phyloP scores from a whole-genome alignment of 2,888 invertebrate species.

The Hymenopus coronatus region DNA sequence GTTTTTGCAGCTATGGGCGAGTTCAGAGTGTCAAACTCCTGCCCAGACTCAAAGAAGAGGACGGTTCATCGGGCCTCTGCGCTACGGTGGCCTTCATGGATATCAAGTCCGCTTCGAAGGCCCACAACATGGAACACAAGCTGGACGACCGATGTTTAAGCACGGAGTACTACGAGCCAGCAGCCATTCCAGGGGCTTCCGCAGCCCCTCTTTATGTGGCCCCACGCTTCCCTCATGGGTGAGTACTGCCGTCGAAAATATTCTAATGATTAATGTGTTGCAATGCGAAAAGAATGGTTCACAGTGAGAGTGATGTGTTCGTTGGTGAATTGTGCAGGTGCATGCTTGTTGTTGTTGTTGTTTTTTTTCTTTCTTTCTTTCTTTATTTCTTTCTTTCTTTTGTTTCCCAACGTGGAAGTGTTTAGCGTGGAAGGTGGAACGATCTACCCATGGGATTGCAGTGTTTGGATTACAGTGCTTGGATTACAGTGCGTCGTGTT shows the following conservation, averaged over 20 bases:
- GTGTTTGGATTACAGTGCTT: slow-evolving; percentile 24
- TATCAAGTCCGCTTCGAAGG: slow-evolving; percentile 93
- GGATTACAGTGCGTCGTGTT: slow-evolving; percentile 14
- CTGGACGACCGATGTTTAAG: slow-evolving; percentile 83
- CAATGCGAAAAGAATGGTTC: neutral
- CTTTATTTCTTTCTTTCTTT: neutral
- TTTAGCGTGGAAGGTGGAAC: neutral
- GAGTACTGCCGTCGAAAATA: slow-evolving; percentile 39
- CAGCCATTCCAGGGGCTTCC: slow-evolving; percentile 57
- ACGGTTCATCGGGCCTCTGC: slow-evolving; percentile 66
- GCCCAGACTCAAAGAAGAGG: slow-evolving; percentile 56
- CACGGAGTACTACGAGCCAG: slow-evolving; percentile 89
- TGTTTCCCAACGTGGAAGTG: neutral
- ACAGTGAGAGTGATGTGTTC: slow-evolving; percentile 5
- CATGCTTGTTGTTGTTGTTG: too few relatives aligned
- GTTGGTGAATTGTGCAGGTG: neutral
- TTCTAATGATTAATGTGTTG: neutral
- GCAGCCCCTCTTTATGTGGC: slow-evolving; percentile 58
- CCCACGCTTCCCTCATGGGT: slow-evolving; percentile 56
- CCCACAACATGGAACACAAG: slow-evolving; percentile 86
- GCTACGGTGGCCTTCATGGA: slow-evolving; percentile 95
- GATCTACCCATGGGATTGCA: slow-evolving; percentile 18
- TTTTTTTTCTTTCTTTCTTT: neutral
- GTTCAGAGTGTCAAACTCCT: slow-evolving; percentile 95
- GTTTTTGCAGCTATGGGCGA: slow-evolving; percentile 84